Percentiles rank a stretch among this genome's conserved stretches.
These are phyloP conservation scores for Takifugu flavidus DNA, from an alignment of 2,113 vertebrate species.

Conservation along the genomic window DNA sequence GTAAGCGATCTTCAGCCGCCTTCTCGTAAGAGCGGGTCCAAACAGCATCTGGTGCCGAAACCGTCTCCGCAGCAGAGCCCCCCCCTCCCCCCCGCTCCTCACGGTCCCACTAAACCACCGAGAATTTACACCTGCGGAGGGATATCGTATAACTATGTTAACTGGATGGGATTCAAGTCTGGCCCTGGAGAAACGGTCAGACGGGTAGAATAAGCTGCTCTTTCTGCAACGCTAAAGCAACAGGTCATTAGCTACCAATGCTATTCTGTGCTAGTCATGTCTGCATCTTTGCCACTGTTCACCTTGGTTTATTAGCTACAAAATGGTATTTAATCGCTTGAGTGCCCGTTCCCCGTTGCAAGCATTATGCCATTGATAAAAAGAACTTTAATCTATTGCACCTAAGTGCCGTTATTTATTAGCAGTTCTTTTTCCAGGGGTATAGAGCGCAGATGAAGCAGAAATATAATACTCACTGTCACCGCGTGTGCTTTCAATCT, in stretches of 20 bases:
- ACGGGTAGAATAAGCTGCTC: slow-evolving; percentile 46
- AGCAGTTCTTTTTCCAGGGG: slow-evolving; percentile 26
- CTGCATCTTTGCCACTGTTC: background rate
- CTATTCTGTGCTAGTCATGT: too few relatives aligned
- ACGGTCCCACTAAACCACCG: slow-evolving; percentile 46
- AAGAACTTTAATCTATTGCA: slow-evolving; percentile 53
- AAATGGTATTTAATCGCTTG: slow-evolving; percentile 35
- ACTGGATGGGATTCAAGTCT: slow-evolving; percentile 60
- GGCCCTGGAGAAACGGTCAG: slow-evolving; percentile 56
- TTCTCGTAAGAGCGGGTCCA: slow-evolving; percentile 54
- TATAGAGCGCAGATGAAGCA: slow-evolving; percentile 25
- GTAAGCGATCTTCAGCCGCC: slow-evolving; percentile 61
- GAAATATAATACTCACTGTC: slow-evolving; percentile 56
- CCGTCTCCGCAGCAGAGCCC: slow-evolving; percentile 59
- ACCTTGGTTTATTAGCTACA: slow-evolving; percentile 7
- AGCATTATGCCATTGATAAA: slow-evolving; percentile 34
- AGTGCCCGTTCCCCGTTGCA: slow-evolving; percentile 31
- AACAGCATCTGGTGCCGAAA: slow-evolving; percentile 68
- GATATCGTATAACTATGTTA: slow-evolving; percentile 65
- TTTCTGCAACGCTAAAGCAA: slow-evolving; percentile 47
- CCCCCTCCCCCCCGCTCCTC: slow-evolving; percentile 33
- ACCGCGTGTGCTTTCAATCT: slow-evolving; percentile 45
- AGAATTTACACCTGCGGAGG: slow-evolving; percentile 71
- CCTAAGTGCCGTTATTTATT: slow-evolving; percentile 62
- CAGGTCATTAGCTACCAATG: slow-evolving; percentile 7